phyloP scores from a whole-genome alignment of 1,140 invertebrate genomes.

The Drosophila pachea region DNA sequence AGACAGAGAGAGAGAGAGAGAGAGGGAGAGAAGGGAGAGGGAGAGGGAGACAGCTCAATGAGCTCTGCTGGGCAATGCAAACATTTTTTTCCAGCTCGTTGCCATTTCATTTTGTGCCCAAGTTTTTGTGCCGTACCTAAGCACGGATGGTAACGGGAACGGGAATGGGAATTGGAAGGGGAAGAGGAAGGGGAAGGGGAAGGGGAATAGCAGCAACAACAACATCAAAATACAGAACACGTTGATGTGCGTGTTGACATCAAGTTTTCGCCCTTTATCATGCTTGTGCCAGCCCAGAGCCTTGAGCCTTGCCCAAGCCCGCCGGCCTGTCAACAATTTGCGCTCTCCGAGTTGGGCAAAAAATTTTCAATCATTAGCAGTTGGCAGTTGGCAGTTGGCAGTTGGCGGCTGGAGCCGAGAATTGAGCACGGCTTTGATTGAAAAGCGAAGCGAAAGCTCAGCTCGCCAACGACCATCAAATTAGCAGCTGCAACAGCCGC shows the following conservation, averaged over 20 bases:
- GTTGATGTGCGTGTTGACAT: slow-evolving; percentile 38
- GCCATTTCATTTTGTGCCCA: slow-evolving; percentile 36
- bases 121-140: slow-evolving; percentile 27
- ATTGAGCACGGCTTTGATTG: neutral
- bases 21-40: neutral
- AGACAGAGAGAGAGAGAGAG: neutral
- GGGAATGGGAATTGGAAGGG: no score
- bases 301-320: neutral
- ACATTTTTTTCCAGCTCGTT: slow-evolving; percentile 52
- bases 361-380: slow-evolving; percentile 13
- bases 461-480: no score
- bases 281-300: neutral
- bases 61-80: slow-evolving; percentile 36
- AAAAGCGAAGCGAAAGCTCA: neutral
- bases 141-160: slow-evolving; percentile 22
- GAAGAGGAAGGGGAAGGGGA: no score
- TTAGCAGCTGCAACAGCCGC: slow-evolving; percentile 1
- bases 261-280: slow-evolving; percentile 32
- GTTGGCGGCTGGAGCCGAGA: neutral
- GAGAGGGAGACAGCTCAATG: slow-evolving; percentile 3
- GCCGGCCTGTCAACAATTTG: slow-evolving; percentile 30
- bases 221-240: slow-evolving; percentile 10
- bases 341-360: slow-evolving; percentile 15
- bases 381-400: neutral
- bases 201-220: slow-evolving; percentile 12